A percentile compares a stretch with the other conserved stretches of the same genome.
Conservation (phyloP, 2,113 vertebrate species). For the Tachuris rubrigastra region DNA sequence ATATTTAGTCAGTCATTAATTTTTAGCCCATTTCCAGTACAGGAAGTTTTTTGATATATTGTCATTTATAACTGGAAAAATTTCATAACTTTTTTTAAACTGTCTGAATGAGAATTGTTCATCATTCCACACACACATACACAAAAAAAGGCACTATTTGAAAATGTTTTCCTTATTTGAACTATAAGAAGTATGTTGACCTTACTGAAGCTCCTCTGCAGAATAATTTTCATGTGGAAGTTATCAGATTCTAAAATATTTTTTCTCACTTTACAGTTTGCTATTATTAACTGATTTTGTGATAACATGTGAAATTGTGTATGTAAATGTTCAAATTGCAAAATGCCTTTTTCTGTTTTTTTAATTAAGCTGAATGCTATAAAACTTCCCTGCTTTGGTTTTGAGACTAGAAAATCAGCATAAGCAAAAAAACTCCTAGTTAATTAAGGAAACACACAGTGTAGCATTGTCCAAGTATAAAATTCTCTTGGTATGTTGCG, state of each 20-base stretch:
- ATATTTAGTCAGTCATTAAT: conserved; percentile 27
- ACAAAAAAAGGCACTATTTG: not conserved
- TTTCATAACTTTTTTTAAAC: not conserved
- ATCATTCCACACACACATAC: not conserved
- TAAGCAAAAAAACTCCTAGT: not conserved
- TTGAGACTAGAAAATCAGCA: not conserved
- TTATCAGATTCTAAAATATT: not conserved
- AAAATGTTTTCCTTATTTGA: not conserved
- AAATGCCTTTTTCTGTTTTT: not conserved
- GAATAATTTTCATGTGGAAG: not conserved
- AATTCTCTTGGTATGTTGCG: not conserved
- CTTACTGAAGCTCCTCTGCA: not conserved
- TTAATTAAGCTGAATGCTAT: not conserved
- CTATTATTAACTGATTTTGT: not conserved
- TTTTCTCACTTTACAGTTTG: not conserved
- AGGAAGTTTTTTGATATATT: conserved; percentile 25
- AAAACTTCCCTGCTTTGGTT: not conserved
- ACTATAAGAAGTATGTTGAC: not conserved
- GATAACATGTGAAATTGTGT: not conserved
- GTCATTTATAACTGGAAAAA: conserved; percentile 35
- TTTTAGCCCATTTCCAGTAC: conserved; percentile 38
- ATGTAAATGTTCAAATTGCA: not conserved
- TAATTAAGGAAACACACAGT: not conserved
- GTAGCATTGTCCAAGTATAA: not conserved
- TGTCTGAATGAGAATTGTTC: conserved; percentile 8